Evolutionary conservation across 2,888 invertebrate species (phyloP).

Genomic region (Priocnemis perturbator): DNA sequence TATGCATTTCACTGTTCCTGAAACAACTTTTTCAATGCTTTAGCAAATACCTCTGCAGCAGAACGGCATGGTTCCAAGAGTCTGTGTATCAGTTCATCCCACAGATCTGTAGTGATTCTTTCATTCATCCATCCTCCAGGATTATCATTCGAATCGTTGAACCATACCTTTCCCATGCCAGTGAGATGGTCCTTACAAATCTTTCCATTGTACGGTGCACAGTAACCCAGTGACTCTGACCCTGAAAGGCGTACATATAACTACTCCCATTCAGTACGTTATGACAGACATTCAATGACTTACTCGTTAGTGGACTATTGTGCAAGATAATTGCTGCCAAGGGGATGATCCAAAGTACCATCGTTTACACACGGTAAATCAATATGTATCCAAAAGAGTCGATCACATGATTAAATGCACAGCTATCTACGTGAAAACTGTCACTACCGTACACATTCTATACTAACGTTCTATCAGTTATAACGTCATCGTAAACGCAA

Average conservation of each 20-base stretch:
- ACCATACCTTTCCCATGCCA: conserved; percentile 84
- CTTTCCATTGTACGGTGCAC: conserved; percentile 91
- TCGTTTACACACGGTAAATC: conserved; percentile 44
- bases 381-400: conserved; percentile 22
- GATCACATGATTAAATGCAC: conserved; percentile 39
- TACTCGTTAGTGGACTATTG: conserved; percentile 50
- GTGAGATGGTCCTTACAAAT: conserved; percentile 84
- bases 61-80: conserved; percentile 89
- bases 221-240: conserved; percentile 79
- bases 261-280: not conserved
- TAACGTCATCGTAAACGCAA: not conserved
- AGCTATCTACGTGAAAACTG: conserved; percentile 3
- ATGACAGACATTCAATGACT: conserved; percentile 20
- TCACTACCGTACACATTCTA: not conserved
- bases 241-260: conserved; percentile 32
- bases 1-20: not conserved
- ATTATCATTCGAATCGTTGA: conserved; percentile 81
- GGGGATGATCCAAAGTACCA: conserved; percentile 55
- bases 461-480: not conserved
- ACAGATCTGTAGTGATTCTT: conserved; percentile 87
- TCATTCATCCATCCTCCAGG: conserved; percentile 89
- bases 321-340: conserved; percentile 49
- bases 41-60: conserved; percentile 84
- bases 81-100: conserved; percentile 90
- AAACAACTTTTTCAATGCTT: not conserved